A percentile compares a stretch with the other conserved stretches of the same genome.
Evolutionary conservation across 2,113 vertebrate species (phyloP).

Genomic region (Gopherus flavomarginatus): DNA sequence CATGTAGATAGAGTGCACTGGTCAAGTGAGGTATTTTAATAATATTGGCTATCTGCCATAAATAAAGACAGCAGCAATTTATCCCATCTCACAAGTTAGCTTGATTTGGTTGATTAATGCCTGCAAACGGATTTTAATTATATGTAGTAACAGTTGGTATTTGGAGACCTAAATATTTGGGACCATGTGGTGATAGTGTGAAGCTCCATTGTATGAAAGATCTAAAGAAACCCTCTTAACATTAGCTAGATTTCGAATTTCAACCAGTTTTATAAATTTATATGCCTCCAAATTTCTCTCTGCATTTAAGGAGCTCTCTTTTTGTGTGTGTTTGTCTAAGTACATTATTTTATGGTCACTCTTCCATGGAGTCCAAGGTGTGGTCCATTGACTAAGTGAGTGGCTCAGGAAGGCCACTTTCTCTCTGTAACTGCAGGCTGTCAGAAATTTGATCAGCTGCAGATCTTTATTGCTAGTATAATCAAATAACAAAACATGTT

Average conservation of each 20-base stretch:
- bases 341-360: not conserved
- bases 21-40: slow-evolving; percentile 52
- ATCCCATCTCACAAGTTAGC: slow-evolving; percentile 23
- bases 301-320: not conserved
- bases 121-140: slow-evolving; percentile 57
- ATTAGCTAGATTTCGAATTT: slow-evolving; percentile 27
- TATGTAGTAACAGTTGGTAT: slow-evolving; percentile 51
- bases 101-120: slow-evolving; percentile 44
- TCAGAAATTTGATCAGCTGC: not conserved
- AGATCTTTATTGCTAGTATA: not conserved
- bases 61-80: slow-evolving; percentile 46
- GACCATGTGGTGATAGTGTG: slow-evolving; percentile 51
- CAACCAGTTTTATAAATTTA: not conserved
- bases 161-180: slow-evolving; percentile 64
- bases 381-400: not conserved
- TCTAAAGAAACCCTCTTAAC: not conserved
- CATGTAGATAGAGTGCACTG: not conserved
- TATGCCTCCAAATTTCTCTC: not conserved
- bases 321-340: not conserved
- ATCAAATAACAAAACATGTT: not conserved
- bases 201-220: slow-evolving; percentile 27
- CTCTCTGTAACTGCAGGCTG: slow-evolving; percentile 22
- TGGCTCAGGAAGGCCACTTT: not conserved
- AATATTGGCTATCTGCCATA: slow-evolving; percentile 20
- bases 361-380: not conserved